phyloP scores from a whole-genome alignment of 2,888 invertebrate genomes.

The Chymomyza procnemis region DNA sequence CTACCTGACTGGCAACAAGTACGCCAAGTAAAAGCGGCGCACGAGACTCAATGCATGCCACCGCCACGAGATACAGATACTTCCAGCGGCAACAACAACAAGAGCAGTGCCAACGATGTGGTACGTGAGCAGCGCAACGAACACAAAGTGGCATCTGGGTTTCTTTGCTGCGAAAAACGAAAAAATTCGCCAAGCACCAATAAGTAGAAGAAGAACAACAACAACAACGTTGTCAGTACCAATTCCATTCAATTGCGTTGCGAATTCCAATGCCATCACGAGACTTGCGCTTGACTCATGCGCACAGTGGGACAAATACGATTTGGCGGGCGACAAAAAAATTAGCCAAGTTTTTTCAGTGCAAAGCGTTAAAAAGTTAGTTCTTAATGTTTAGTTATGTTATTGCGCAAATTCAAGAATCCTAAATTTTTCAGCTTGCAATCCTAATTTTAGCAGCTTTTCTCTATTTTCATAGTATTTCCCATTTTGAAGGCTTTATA shows the following conservation, averaged over 20 bases:
- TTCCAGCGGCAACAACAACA: not conserved
- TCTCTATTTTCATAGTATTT: too few relatives aligned
- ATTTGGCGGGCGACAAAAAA: too few relatives aligned
- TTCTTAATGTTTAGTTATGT: too few relatives aligned
- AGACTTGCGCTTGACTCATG: slow-evolving; percentile 17
- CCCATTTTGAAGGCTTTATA: too few relatives aligned
- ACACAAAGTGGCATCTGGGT: not conserved
- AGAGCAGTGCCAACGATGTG: too few relatives aligned
- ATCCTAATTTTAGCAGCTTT: too few relatives aligned
- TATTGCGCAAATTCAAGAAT: too few relatives aligned
- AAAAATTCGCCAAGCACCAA: slow-evolving; percentile 33
- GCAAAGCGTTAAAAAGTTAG: too few relatives aligned
- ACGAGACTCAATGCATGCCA: not conserved
- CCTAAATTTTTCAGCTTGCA: too few relatives aligned
- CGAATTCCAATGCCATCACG: not conserved
- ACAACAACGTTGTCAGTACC: slow-evolving; percentile 20
- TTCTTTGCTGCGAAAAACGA: not conserved
- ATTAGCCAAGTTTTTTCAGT: too few relatives aligned
- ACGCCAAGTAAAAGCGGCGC: not conserved
- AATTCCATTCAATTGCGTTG: slow-evolving; percentile 43
- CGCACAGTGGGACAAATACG: not conserved
- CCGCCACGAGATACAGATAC: not conserved
- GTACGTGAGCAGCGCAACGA: not conserved
- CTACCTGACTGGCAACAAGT: not conserved
- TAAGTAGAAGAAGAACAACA: slow-evolving; percentile 31